Percentiles rank a stretch among this genome's conserved stretches.
phyloP scores from a whole-genome alignment of 2,113 vertebrate genomes.

The Castor canadensis region DNA sequence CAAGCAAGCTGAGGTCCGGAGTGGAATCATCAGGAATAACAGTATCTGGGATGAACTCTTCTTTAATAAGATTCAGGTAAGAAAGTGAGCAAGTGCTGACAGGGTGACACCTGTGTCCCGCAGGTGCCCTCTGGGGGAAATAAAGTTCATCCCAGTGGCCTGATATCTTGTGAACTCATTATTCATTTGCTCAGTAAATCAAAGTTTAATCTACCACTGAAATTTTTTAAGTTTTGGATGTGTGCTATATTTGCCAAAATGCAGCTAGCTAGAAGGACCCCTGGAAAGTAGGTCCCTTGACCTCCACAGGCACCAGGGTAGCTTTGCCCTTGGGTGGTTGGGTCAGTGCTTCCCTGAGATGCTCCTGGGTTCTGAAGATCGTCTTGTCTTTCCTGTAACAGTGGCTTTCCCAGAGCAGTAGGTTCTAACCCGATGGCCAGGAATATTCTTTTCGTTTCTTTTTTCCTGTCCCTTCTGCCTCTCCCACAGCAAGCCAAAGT shows the following conservation, averaged over 20 bases:
- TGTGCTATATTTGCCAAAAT: neutral
- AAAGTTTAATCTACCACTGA: neutral
- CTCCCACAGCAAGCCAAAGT: neutral
- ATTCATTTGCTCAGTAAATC: neutral
- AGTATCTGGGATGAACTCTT: slow-evolving; percentile 90
- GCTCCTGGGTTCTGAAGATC: neutral
- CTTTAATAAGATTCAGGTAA: slow-evolving; percentile 90
- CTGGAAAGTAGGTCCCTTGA: neutral
- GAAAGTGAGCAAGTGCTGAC: neutral
- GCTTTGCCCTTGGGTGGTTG: neutral
- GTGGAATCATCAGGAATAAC: slow-evolving; percentile 87
- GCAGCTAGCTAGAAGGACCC: neutral
- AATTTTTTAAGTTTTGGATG: neutral
- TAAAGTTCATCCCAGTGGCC: neutral
- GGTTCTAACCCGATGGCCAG: neutral
- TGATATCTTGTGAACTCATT: neutral
- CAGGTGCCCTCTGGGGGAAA: neutral
- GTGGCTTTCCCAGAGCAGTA: neutral
- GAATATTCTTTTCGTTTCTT: slow-evolving; percentile 8
- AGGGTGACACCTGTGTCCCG: neutral
- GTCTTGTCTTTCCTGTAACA: neutral
- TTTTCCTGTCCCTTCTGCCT: neutral
- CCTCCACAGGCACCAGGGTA: neutral
- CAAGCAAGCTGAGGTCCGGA: slow-evolving; percentile 87
- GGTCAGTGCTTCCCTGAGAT: no score